Evolutionary conservation across 2,888 invertebrate species (phyloP).

Genomic region (Nowickia ferox): DNA sequence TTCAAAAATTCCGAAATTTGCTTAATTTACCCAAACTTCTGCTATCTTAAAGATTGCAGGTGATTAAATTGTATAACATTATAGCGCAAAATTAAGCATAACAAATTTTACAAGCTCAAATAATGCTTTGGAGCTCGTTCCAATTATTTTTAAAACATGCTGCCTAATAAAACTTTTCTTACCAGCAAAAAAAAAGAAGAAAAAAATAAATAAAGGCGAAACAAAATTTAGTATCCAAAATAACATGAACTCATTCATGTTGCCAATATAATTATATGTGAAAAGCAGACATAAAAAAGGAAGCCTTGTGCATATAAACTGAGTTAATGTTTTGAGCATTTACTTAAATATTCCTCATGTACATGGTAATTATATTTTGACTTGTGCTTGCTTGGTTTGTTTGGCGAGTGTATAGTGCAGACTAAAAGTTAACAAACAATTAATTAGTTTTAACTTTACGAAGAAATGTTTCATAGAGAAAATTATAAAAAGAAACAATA

Average conservation of each 20-base stretch:
- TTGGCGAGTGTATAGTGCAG: conserved; percentile 19
- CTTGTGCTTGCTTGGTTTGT: background rate
- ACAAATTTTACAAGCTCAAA: conserved; percentile 34
- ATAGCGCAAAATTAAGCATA: conserved; percentile 40
- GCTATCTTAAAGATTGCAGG: conserved; percentile 26
- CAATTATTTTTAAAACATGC: conserved; percentile 19
- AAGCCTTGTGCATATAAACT: background rate
- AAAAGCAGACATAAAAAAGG: background rate
- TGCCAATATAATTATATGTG: conserved; percentile 40
- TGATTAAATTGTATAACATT: conserved; percentile 42
- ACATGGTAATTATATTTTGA: conserved; percentile 44
- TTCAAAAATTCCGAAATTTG: too few species aligned
- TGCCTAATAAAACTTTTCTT: conserved; percentile 26
- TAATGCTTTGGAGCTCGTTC: conserved; percentile 3
- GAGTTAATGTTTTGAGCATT: conserved; percentile 32
- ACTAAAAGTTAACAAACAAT: background rate
- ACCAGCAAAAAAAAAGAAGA: conserved; percentile 1
- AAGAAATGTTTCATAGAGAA: too few species aligned
- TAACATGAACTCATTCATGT: conserved; percentile 61
- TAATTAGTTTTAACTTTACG: background rate
- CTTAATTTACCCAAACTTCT: too few species aligned
- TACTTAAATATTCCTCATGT: conserved; percentile 15
- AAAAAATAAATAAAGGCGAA: background rate
- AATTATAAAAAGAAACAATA: too few species aligned
- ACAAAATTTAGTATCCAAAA: conserved; percentile 28